Percentiles rank a stretch among this genome's conserved stretches.
Conservation (phyloP, 2,888 invertebrate genomes). For the Melangyna quadrimaculata region DNA sequence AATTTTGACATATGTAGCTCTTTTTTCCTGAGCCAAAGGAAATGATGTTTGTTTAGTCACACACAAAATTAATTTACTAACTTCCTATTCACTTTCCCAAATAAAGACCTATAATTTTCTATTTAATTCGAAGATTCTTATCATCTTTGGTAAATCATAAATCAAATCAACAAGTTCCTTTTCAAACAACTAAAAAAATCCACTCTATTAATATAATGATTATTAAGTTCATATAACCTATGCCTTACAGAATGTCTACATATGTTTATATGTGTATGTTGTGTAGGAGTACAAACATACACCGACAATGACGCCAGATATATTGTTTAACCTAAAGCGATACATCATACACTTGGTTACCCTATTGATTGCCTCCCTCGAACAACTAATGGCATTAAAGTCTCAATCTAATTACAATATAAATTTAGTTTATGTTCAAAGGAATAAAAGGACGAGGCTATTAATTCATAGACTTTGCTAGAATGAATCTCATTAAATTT, state of each 20-base stretch:
- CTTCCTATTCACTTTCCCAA: not conserved
- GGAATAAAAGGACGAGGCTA: slow-evolving; percentile 16
- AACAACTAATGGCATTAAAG: slow-evolving; percentile 28
- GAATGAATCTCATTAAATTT: slow-evolving; percentile 19
- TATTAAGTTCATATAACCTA: not conserved
- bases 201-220: slow-evolving; percentile 6
- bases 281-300: not conserved
- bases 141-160: slow-evolving; percentile 5
- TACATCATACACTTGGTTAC: slow-evolving; percentile 3
- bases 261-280: not conserved
- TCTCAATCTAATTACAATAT: slow-evolving; percentile 34
- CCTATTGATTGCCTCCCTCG: slow-evolving; percentile 11
- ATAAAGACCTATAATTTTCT: not conserved
- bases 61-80: not conserved
- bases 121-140: slow-evolving; percentile 3
- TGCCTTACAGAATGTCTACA: not conserved
- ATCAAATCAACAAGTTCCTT: slow-evolving; percentile 19
- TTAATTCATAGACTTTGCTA: not conserved
- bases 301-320: not conserved
- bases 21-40: not conserved
- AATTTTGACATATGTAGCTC: too few species aligned
- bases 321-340: slow-evolving; percentile 9
- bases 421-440: slow-evolving; percentile 20
- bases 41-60: not conserved
- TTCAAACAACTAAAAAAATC: not conserved